Evolutionary conservation across 2,797 vertebrate species (phyloP).

Genomic region (Miichthys miiuy): DNA sequence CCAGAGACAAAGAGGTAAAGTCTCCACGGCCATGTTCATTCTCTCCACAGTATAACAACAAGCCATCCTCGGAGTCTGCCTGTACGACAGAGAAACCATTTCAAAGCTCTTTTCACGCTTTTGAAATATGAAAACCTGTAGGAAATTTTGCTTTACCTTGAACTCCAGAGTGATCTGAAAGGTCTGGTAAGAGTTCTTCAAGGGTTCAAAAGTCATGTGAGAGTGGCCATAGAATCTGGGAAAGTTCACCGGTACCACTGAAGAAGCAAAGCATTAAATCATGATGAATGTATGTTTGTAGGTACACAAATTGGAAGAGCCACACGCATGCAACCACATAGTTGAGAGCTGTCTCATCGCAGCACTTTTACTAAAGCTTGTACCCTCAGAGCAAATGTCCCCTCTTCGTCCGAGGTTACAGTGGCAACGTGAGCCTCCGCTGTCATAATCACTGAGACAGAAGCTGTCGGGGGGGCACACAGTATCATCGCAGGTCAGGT

Average conservation of each 20-base stretch:
- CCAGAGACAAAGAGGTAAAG: constrained; percentile 91
- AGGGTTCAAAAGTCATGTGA: constrained; percentile 94
- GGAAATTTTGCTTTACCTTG: constrained; percentile 84
- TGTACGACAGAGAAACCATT: constrained; percentile 62
- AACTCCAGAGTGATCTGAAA: constrained; percentile 96
- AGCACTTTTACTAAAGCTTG: background rate
- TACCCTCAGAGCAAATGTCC: constrained; percentile 89
- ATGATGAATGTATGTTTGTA: background rate
- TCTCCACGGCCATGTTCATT: constrained; percentile 93
- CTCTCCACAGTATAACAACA: constrained; percentile 96
- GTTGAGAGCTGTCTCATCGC: background rate
- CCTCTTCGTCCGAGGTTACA: constrained; percentile 93
- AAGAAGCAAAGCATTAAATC: constrained; percentile 44
- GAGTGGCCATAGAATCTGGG: constrained; percentile 94
- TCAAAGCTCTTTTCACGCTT: background rate
- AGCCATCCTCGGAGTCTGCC: constrained; percentile 91
- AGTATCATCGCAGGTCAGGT: constrained; percentile 89
- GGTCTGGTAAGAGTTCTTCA: constrained; percentile 95
- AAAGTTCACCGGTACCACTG: constrained; percentile 91
- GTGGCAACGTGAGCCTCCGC: constrained; percentile 91
- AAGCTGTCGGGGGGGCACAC: constrained; percentile 93
- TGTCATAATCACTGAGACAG: constrained; percentile 90
- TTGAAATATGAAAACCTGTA: background rate
- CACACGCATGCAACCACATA: background rate
- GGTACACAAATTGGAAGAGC: background rate